phyloP scores from a whole-genome alignment of 2,888 invertebrate genomes.

The Eilema depressum region DNA sequence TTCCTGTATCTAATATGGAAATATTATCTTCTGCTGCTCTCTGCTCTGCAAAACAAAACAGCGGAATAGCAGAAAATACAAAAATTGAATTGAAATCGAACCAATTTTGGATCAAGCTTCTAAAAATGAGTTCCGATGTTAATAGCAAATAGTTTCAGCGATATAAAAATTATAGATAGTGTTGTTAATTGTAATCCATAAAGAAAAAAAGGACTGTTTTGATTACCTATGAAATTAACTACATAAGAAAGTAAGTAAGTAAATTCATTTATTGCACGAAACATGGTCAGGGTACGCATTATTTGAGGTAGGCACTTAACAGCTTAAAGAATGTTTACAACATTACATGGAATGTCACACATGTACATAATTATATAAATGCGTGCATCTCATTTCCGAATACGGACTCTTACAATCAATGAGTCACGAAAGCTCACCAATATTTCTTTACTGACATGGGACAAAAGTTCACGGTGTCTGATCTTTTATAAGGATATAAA shows the following conservation, averaged over 20 bases:
- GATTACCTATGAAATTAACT: too few species aligned
- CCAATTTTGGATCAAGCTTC: neutral
- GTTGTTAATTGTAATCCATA: too few species aligned
- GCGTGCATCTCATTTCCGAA: neutral
- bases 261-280: too few species aligned
- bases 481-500: conserved; percentile 31
- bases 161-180: too few species aligned
- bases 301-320: too few species aligned
- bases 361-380: neutral
- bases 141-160: neutral
- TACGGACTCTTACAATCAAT: conserved; percentile 31
- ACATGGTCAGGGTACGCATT: too few species aligned
- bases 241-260: too few species aligned
- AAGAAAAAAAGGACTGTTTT: too few species aligned
- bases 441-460: conserved; percentile 33
- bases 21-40: neutral
- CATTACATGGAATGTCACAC: neutral
- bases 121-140: neutral
- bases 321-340: neutral
- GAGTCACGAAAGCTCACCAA: conserved; percentile 32
- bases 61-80: neutral
- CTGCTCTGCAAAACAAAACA: too few species aligned
- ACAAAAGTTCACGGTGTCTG: conserved; percentile 33
- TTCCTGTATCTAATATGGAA: neutral
- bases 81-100: neutral